phyloP scores from a whole-genome alignment of 2,113 vertebrate genomes.

The Xenus cinereus region DNA sequence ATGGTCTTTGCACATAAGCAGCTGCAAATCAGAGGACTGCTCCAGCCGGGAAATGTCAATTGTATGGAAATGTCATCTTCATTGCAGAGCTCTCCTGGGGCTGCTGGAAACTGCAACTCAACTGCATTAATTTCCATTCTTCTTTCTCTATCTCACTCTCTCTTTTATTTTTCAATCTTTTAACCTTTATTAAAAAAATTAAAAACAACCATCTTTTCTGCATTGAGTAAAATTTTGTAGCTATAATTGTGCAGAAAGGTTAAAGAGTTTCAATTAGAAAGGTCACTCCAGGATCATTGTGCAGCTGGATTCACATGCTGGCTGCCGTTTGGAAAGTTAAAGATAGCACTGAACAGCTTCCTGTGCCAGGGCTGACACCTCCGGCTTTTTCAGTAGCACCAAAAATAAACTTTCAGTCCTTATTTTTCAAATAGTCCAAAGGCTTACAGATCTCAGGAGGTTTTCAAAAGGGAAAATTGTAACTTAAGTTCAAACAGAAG shows the following conservation, averaged over 20 bases:
- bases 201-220: neutral
- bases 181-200: constrained; percentile 26
- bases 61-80: constrained; percentile 68
- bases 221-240: neutral
- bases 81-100: constrained; percentile 13
- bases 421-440: neutral
- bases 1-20: constrained; percentile 28
- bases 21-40: constrained; percentile 38
- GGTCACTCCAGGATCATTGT: neutral
- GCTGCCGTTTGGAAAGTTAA: neutral
- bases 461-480: neutral
- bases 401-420: neutral
- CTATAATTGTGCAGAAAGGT: constrained; percentile 34
- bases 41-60: constrained; percentile 55
- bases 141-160: neutral
- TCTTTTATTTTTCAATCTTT: constrained; percentile 39
- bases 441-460: neutral
- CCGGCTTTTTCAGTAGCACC: neutral
- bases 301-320: neutral
- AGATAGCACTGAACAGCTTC: neutral
- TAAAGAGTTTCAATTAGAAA: constrained; percentile 56
- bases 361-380: neutral
- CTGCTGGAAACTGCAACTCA: constrained; percentile 16
- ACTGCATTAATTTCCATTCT: constrained; percentile 47
- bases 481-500: neutral